phyloP scores from a whole-genome alignment of 2,113 vertebrate species.

The Vidua macroura region DNA sequence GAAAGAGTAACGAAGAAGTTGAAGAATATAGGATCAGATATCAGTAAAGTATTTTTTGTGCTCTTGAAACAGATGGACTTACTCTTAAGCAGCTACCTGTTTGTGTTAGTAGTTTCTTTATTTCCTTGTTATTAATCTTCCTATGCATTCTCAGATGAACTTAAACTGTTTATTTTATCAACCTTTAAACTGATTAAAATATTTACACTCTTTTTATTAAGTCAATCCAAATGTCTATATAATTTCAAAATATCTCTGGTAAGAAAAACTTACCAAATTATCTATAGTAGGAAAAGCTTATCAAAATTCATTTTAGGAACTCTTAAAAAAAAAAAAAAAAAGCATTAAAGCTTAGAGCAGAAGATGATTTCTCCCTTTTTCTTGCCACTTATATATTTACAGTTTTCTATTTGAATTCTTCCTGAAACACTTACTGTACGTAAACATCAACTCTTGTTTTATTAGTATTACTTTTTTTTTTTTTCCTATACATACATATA shows the following conservation, averaged over 20 bases:
- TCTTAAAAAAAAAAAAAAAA: too few relatives aligned
- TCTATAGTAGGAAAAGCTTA: not conserved
- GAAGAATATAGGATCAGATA: not conserved
- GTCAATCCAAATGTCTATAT: not conserved
- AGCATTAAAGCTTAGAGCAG: fast-evolving
- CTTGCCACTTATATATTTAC: not conserved
- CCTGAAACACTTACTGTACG: not conserved
- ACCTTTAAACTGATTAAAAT: not conserved
- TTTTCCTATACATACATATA: not conserved
- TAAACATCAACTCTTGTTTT: not conserved
- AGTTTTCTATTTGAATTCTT: not conserved
- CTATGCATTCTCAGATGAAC: not conserved
- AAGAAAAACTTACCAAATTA: not conserved
- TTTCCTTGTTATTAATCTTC: not conserved
- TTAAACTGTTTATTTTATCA: not conserved
- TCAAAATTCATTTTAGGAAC: not conserved
- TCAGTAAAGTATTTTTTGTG: not conserved
- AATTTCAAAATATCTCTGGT: not conserved
- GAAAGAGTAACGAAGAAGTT: not conserved
- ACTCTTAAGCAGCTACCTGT: not conserved
- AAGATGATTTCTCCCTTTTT: not conserved
- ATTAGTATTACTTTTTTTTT: not conserved
- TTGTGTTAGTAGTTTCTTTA: not conserved
- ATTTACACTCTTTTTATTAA: not conserved
- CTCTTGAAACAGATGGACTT: not conserved